Percentiles rank a stretch among this genome's conserved stretches.
These are phyloP conservation scores for Ardeotis arabs DNA, from an alignment of 2,113 vertebrate species.

Conservation along the genomic window DNA sequence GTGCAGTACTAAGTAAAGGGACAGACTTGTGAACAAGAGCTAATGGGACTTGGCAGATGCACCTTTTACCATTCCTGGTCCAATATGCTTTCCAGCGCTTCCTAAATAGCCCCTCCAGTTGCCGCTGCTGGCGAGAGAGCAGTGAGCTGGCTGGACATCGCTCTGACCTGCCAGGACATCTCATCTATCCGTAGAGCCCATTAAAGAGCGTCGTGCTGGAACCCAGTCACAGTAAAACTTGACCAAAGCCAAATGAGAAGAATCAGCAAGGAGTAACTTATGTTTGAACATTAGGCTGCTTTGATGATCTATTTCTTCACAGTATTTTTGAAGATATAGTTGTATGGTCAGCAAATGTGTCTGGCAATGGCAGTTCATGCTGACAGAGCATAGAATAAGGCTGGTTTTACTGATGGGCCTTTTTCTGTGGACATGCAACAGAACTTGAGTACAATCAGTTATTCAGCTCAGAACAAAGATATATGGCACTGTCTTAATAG, in stretches of 20 bases:
- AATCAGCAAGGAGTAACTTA: not conserved
- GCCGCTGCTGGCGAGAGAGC: not conserved
- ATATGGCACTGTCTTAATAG: not conserved
- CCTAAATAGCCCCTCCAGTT: not conserved
- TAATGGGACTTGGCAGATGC: not conserved
- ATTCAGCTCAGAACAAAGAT: not conserved
- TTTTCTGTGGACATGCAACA: not conserved
- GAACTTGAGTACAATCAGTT: not conserved
- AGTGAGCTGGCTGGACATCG: not conserved
- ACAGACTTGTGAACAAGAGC: not conserved
- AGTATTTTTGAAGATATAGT: conserved; percentile 25
- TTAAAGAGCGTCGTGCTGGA: not conserved
- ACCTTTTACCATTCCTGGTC: not conserved
- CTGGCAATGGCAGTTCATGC: conserved; percentile 41
- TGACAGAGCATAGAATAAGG: not conserved
- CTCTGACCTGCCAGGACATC: not conserved
- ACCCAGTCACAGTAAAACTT: not conserved
- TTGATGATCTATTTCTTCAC: conserved; percentile 30
- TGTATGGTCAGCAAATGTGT: conserved; percentile 51
- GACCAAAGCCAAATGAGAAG: not conserved
- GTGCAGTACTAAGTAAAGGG: not conserved
- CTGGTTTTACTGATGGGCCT: conserved; percentile 25
- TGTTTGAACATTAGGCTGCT: conserved; percentile 9
- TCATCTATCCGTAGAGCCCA: not conserved
- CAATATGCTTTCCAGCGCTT: not conserved